phyloP scores from a whole-genome alignment of 2,797 vertebrate species.

The Hirundo rustica region DNA sequence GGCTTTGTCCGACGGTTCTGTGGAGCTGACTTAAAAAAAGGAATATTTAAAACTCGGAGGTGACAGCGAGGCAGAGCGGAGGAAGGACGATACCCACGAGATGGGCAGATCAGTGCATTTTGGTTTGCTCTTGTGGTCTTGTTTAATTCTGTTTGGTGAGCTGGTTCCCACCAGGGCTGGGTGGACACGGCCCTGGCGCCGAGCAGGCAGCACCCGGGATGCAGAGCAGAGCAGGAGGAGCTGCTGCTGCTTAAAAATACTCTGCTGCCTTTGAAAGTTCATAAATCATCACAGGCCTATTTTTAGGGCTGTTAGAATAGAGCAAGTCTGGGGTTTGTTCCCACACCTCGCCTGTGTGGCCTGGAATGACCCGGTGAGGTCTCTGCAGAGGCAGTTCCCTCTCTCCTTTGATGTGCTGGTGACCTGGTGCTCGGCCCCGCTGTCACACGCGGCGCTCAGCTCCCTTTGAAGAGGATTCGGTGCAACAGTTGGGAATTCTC shows the following conservation, averaged over 20 bases:
- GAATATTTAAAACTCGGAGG: background rate
- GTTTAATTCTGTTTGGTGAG: background rate
- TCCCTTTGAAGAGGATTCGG: background rate
- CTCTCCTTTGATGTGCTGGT: fast-evolving
- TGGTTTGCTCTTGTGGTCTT: background rate
- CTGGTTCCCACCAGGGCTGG: background rate
- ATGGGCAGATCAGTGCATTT: background rate
- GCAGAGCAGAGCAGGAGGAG: background rate
- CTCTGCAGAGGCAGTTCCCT: background rate
- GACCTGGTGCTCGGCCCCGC: background rate
- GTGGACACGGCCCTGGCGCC: background rate
- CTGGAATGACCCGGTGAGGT: background rate
- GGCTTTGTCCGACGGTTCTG: background rate
- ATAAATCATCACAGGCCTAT: slow-evolving; percentile 30
- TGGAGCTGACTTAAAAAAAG: background rate
- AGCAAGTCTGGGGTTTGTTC: slow-evolving; percentile 11
- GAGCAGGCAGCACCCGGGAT: background rate
- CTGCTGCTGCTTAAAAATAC: background rate
- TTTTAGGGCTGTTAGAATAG: background rate
- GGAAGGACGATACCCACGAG: background rate
- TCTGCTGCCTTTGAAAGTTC: background rate
- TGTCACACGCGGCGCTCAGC: background rate
- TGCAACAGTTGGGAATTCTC: slow-evolving; percentile 40
- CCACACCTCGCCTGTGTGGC: background rate
- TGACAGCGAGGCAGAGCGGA: background rate